Conservation (phyloP, 2,888 invertebrate species). For the Digitonthophagus gazella region DNA sequence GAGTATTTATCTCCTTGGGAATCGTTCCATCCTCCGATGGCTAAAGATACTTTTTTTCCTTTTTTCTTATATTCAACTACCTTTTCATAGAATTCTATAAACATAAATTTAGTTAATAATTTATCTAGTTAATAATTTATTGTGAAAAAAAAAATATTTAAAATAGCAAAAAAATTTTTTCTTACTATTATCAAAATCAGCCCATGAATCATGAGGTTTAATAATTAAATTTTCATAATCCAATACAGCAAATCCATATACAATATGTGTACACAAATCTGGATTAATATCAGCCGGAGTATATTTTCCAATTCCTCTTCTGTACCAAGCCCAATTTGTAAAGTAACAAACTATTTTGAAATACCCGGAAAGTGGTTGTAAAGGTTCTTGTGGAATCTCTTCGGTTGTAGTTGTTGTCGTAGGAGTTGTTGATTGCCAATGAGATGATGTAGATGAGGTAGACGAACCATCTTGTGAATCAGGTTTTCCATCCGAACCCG, state of each 20-base stretch:
- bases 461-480: slow-evolving; percentile 20
- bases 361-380: slow-evolving; percentile 60
- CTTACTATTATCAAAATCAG: slow-evolving; percentile 83
- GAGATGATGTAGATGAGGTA: not conserved
- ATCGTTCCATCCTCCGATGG: slow-evolving; percentile 95
- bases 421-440: slow-evolving; percentile 25
- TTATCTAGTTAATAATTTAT: not conserved
- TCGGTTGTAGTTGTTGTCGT: slow-evolving; percentile 43
- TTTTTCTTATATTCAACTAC: slow-evolving; percentile 75
- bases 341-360: slow-evolving; percentile 88
- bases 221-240: slow-evolving; percentile 76
- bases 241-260: slow-evolving; percentile 92
- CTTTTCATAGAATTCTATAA: slow-evolving; percentile 76
- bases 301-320: slow-evolving; percentile 78
- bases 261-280: slow-evolving; percentile 85
- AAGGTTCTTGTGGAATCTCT: slow-evolving; percentile 51
- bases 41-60: slow-evolving; percentile 81
- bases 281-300: slow-evolving; percentile 84
- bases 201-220: slow-evolving; percentile 86
- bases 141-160: not conserved
- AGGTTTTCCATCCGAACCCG: slow-evolving; percentile 26
- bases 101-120: slow-evolving; percentile 9
- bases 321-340: slow-evolving; percentile 93
- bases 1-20: slow-evolving; percentile 89
- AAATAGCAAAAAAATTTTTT: no score